Conservation (phyloP, 1,140 invertebrate species). For the Platorchestia sp. region DNA sequence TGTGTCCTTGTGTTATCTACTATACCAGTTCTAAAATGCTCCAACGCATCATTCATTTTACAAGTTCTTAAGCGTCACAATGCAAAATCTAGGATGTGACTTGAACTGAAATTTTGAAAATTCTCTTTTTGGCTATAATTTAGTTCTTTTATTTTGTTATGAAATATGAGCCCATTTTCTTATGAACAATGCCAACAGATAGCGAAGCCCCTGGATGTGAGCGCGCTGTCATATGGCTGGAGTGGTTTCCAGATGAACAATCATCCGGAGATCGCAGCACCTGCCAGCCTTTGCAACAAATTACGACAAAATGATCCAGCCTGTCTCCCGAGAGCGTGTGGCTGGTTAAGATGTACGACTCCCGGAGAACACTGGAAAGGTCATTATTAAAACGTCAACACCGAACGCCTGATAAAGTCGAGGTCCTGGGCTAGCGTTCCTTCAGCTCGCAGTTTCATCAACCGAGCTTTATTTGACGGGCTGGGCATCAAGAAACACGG, state of each 20-base stretch:
- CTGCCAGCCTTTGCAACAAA: not conserved
- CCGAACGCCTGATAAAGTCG: not conserved
- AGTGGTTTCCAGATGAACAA: not conserved
- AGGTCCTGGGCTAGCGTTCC: not conserved
- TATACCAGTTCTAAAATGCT: too few species aligned
- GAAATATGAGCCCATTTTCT: too few species aligned
- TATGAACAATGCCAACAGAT: not conserved
- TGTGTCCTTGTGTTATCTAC: too few species aligned
- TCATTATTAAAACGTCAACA: not conserved
- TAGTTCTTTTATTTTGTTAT: too few species aligned
- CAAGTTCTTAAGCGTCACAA: too few species aligned
- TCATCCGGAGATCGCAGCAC: not conserved
- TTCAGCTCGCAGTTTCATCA: not conserved
- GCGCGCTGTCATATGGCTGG: not conserved
- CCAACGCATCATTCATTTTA: too few species aligned
- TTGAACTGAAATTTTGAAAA: too few species aligned
- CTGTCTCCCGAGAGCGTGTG: not conserved
- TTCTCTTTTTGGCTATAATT: too few species aligned
- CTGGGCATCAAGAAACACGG: not conserved
- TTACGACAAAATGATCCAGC: not conserved
- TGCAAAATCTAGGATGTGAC: too few species aligned
- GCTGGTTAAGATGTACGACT: conserved; percentile 6
- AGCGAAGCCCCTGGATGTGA: not conserved
- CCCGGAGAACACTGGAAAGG: not conserved
- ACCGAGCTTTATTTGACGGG: not conserved